Percentiles rank a stretch among this genome's conserved stretches.
These are phyloP conservation scores for Elanus axillaris DNA, from an alignment of 2,113 vertebrate genomes.

Conservation along the genomic window DNA sequence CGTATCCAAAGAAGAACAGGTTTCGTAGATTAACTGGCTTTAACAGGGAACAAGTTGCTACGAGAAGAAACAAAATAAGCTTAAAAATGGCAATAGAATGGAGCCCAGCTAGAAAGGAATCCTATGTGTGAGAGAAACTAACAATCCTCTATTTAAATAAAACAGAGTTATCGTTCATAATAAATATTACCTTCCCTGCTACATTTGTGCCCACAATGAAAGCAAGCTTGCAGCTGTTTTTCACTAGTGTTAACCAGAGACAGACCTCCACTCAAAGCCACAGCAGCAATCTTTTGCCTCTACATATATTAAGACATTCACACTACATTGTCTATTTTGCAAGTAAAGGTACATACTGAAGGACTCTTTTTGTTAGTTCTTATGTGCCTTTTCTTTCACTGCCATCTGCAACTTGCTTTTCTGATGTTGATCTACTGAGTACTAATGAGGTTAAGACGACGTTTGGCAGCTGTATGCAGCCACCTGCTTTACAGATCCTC, in stretches of 20 bases:
- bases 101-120: neutral
- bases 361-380: neutral
- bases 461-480: neutral
- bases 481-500: constrained; percentile 27
- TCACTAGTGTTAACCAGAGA: neutral
- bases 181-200: neutral
- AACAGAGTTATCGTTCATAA: neutral
- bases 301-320: neutral
- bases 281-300: neutral
- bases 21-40: neutral
- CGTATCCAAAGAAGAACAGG: neutral
- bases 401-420: constrained; percentile 46
- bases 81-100: neutral
- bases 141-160: neutral
- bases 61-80: neutral
- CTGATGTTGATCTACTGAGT: neutral
- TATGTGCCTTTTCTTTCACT: neutral
- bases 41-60: neutral
- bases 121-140: neutral
- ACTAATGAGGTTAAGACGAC: constrained; percentile 26
- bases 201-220: neutral
- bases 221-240: neutral
- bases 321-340: neutral
- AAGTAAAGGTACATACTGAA: neutral
- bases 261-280: neutral